phyloP scores from a whole-genome alignment of 2,797 vertebrate genomes.

The Mus caroli region DNA sequence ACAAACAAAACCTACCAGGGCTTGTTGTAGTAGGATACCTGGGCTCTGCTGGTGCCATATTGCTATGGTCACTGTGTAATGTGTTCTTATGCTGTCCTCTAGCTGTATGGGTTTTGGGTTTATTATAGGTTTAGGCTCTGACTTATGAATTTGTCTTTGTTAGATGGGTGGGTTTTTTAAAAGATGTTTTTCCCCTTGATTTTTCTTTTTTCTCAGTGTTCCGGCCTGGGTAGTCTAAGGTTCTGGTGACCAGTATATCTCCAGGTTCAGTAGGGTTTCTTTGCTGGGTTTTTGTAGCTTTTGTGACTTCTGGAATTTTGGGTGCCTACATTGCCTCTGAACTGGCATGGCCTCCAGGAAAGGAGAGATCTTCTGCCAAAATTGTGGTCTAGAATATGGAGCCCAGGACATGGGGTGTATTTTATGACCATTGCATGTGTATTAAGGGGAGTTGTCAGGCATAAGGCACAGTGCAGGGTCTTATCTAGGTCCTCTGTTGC shows the following conservation, averaged over 20 bases:
- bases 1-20: background rate
- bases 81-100: background rate
- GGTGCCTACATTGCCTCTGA: background rate
- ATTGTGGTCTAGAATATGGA: background rate
- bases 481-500: background rate
- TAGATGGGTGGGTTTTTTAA: background rate
- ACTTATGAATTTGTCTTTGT: background rate
- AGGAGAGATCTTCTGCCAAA: background rate
- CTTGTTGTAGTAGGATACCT: background rate
- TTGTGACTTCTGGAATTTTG: background rate
- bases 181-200: background rate
- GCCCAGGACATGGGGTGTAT: background rate
- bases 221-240: background rate
- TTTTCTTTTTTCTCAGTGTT: background rate
- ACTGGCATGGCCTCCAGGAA: too few relatives aligned
- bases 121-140: background rate
- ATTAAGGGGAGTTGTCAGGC: background rate
- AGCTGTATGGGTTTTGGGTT: background rate
- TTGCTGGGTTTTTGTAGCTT: background rate
- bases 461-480: background rate
- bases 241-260: background rate
- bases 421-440: background rate
- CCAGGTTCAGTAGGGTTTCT: background rate
- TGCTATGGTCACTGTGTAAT: background rate
- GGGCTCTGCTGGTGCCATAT: background rate